A percentile compares a stretch with the other conserved stretches of the same genome.
These are phyloP conservation scores for Dimorphilus gyrociliatus DNA, from an alignment of 2,888 invertebrate genomes.

Conservation along the genomic window DNA sequence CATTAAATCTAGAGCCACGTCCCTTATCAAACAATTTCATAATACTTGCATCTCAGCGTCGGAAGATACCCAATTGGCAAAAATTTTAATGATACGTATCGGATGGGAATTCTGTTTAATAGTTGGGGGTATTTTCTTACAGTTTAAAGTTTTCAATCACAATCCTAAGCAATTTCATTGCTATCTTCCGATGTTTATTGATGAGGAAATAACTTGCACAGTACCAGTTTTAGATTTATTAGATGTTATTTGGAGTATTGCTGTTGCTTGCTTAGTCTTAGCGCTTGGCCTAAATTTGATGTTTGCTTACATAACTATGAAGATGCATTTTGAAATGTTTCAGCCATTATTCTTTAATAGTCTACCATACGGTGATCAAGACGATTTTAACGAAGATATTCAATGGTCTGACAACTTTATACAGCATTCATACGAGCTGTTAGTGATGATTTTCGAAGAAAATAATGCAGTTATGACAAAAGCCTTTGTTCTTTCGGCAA, in stretches of 20 bases:
- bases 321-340: slow-evolving; percentile 3
- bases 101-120: slow-evolving; percentile 1
- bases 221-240: slow-evolving; percentile 7
- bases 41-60: slow-evolving; percentile 3
- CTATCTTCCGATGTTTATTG: slow-evolving; percentile 1
- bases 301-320: neutral
- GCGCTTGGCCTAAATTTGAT: too few species aligned
- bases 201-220: slow-evolving; percentile 5
- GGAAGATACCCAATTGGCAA: too few species aligned
- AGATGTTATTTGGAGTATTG: slow-evolving; percentile 6
- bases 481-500: too few species aligned
- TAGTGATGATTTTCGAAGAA: slow-evolving; percentile 5
- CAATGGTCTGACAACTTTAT: slow-evolving; percentile 4
- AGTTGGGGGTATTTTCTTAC: slow-evolving; percentile 2
- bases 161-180: slow-evolving; percentile 4
- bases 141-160: slow-evolving; percentile 5
- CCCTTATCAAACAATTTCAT: neutral
- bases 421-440: slow-evolving; percentile 6
- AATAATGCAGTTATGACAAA: slow-evolving; percentile 7
- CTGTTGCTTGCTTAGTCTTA: slow-evolving; percentile 1
- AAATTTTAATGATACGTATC: too few species aligned
- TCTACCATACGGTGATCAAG: slow-evolving; percentile 6
- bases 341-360: too few species aligned
- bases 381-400: slow-evolving; percentile 6
- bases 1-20: neutral